A percentile compares a stretch with the other conserved stretches of the same genome.
phyloP scores from a whole-genome alignment of 2,113 vertebrate species.

The Sterna hirundo region DNA sequence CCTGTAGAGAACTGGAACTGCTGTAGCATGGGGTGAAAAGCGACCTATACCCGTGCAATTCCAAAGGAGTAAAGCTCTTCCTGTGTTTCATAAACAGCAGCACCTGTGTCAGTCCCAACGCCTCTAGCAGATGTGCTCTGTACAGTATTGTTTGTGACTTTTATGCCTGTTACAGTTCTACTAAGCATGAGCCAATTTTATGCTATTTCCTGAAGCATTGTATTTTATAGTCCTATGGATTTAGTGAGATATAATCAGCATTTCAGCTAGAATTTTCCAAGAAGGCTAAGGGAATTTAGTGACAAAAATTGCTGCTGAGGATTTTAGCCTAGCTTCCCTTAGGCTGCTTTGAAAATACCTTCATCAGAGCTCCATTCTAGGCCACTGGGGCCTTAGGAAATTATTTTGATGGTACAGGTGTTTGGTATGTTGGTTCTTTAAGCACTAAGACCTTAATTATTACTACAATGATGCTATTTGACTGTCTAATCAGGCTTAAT shows the following conservation, averaged over 20 bases:
- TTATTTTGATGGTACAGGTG: neutral
- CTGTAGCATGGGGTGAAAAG: constrained; percentile 1
- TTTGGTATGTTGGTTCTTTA: neutral
- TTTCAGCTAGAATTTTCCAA: constrained; percentile 47
- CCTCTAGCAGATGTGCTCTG: constrained; percentile 1
- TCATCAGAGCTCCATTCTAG: neutral
- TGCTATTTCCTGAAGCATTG: neutral
- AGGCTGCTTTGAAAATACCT: constrained; percentile 39
- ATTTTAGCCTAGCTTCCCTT: constrained; percentile 15
- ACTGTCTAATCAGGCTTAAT: neutral
- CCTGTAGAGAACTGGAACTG: constrained; percentile 26
- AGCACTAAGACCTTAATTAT: neutral
- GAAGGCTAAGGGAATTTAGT: constrained; percentile 29
- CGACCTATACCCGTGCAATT: neutral
- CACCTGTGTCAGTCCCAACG: neutral
- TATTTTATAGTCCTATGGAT: constrained; percentile 21
- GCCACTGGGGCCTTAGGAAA: neutral
- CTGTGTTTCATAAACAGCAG: neutral
- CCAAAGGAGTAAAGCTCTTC: constrained; percentile 15
- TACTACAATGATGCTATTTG: neutral
- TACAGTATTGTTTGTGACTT: constrained; percentile 13
- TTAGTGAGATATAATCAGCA: neutral
- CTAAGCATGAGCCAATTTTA: constrained; percentile 25
- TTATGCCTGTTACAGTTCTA: neutral
- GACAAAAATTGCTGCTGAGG: neutral